Conservation (phyloP, 53 echinoderm and acorn worm genomes). For the Luidia sarsii region DNA sequence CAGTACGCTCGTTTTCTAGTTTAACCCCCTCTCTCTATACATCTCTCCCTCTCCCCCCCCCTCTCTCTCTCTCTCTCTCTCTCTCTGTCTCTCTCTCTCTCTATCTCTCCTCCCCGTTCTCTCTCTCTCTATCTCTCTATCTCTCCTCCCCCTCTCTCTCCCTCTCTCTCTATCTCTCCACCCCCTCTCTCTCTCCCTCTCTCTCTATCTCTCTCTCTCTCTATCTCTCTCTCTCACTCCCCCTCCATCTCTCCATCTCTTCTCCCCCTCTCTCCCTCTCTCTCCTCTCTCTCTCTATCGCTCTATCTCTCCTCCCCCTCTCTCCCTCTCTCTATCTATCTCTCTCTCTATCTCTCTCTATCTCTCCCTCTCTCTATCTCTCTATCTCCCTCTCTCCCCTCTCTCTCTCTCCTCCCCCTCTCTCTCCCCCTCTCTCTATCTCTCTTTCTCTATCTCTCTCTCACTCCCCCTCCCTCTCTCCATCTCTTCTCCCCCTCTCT, state of each 20-base stretch:
- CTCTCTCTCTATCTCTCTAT: not conserved
- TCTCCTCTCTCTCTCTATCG: not conserved
- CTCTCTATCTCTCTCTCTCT: too few species aligned
- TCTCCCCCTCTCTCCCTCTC: not conserved
- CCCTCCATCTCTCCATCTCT: too few species aligned
- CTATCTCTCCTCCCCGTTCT: too few species aligned
- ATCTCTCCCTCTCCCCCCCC: not conserved
- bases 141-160: not conserved
- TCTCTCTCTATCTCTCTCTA: too few species aligned
- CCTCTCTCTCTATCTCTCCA: not conserved
- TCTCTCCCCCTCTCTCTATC: not conserved
- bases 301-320: too few species aligned
- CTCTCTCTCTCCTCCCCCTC: too few species aligned
- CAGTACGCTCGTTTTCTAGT: slow-evolving; percentile 1
- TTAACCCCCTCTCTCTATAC: not conserved
- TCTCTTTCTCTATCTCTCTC: too few species aligned
- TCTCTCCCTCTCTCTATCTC: not conserved
- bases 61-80: not conserved
- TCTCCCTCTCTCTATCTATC: too few species aligned
- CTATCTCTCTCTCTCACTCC: too few species aligned
- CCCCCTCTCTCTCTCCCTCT: too few species aligned
- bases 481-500: not conserved
- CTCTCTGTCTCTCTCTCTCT: not conserved
- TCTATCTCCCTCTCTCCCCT: not conserved
- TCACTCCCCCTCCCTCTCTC: too few species aligned